Evolutionary conservation across 2,888 invertebrate species (phyloP).

Genomic region (Rhagonycha lutea): DNA sequence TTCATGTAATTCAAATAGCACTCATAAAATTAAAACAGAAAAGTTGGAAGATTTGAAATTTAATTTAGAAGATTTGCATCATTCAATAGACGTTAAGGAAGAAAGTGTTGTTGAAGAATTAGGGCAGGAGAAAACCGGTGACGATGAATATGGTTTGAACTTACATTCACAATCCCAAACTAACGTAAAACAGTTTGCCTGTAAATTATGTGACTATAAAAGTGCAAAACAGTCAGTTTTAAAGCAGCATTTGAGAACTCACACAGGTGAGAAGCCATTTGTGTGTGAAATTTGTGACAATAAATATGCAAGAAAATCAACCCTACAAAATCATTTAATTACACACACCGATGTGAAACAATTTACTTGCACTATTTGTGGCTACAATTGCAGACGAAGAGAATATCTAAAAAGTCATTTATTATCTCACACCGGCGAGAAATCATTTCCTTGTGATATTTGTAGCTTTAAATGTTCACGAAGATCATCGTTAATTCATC

Average conservation of each 20-base stretch:
- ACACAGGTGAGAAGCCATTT: background rate
- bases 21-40: too few relatives aligned
- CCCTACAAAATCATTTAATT: background rate
- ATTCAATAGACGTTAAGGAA: too few relatives aligned
- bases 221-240: background rate
- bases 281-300: background rate
- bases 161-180: too few relatives aligned
- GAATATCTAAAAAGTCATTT: background rate
- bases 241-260: background rate
- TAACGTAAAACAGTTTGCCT: too few relatives aligned
- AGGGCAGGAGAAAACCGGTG: too few relatives aligned
- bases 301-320: background rate
- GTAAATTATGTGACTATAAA: too few relatives aligned
- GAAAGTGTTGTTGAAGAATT: too few relatives aligned
- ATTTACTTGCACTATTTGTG: background rate
- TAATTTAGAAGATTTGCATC: too few relatives aligned
- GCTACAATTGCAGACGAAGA: background rate
- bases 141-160: too few relatives aligned
- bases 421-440: background rate
- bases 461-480: background rate
- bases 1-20: too few relatives aligned
- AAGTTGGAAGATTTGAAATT: too few relatives aligned
- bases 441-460: background rate
- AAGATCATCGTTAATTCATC: background rate
- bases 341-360: background rate